Conservation (phyloP, 2,888 invertebrate genomes). For the Coecobrya sp. region DNA sequence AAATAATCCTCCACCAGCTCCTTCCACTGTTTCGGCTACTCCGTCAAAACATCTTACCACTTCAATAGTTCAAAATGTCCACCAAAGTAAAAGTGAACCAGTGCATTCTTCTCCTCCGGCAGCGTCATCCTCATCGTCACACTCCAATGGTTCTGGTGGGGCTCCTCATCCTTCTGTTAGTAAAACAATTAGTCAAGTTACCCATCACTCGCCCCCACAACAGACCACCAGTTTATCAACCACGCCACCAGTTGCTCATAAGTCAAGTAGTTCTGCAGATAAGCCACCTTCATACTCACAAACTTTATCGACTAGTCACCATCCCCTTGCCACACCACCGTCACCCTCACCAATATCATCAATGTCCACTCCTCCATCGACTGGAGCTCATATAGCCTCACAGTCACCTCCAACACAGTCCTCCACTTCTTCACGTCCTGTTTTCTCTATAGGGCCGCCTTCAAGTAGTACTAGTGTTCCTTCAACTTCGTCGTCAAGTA, state of each 20-base stretch:
- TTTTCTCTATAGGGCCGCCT: slow-evolving; percentile 75
- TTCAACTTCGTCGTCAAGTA: slow-evolving; percentile 65
- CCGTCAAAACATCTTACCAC: slow-evolving; percentile 71
- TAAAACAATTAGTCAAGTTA: slow-evolving; percentile 69
- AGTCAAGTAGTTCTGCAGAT: slow-evolving; percentile 64
- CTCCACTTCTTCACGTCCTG: slow-evolving; percentile 75
- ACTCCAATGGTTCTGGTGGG: slow-evolving; percentile 32
- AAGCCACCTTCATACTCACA: slow-evolving; percentile 78
- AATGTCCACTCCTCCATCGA: slow-evolving; percentile 43
- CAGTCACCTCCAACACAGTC: slow-evolving; percentile 51
- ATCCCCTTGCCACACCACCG: slow-evolving; percentile 69
- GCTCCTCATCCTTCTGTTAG: slow-evolving; percentile 45
- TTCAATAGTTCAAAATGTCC: slow-evolving; percentile 72
- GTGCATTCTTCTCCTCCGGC: slow-evolving; percentile 64
- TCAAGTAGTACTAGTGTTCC: slow-evolving; percentile 78
- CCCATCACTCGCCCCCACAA: slow-evolving; percentile 64
- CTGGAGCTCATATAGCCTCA: not conserved
- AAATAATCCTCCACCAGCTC: slow-evolving; percentile 80
- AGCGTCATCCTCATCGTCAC: slow-evolving; percentile 54
- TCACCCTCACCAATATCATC: slow-evolving; percentile 65
- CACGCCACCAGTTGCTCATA: slow-evolving; percentile 62
- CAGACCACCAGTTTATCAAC: slow-evolving; percentile 69
- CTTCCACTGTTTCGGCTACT: slow-evolving; percentile 70
- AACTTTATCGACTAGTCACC: slow-evolving; percentile 66
- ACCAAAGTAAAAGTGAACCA: slow-evolving; percentile 73